Base-by-base conservation (phyloP, 2,888 invertebrate genomes). In the Stomorhina lunata region DNA sequence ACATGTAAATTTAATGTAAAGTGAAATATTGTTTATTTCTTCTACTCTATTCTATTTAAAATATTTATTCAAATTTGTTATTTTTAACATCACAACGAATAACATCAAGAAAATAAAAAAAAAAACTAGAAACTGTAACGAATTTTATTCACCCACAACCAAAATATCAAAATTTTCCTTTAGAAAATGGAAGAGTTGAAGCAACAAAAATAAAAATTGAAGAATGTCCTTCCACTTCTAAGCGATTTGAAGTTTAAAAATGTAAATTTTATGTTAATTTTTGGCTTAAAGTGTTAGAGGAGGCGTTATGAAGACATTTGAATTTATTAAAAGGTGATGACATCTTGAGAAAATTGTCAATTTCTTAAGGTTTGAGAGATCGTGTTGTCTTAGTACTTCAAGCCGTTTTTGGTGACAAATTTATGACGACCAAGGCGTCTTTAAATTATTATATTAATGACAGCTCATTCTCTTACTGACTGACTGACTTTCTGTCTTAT, bases 21-120 rank as follows among this genome's bases (percentile, higher is more conserved):
- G 43, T 55, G 29, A 63, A 63, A 63, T 78, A 34, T 71, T 59
- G 20, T 73, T 53, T 55, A 37, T 29, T 53, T 72, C 20, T 32
- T 50, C 17, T 40, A 17, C 37, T 22, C 34, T 2, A 27, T 1
- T 59, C 7, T 25, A 20, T 40, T 73, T 65, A 15, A 55, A 63
- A 43, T 75, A 48, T 55, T 59, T 77, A 77, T 61, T 68, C 32
- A 77, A 77, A 77, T 61, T 77, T 50, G n/a, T 53, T 55, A 55
- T 61, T 40, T 61, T 37, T 20, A 45, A 59, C 27, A 37, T 25
- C 37, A 25, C 15, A 34, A 20, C 22, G 4, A n/a, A n/a, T 55
- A 6, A 29, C 9, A 17, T 7, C 17, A 27, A n/a, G n/a, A n/a
- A n/a, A n/a, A n/a, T n/a, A n/a, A 4, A 43, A 15, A 12, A 12